Conservation (phyloP, 2,888 invertebrate genomes). For the Glyphotaelius pellucidus region DNA sequence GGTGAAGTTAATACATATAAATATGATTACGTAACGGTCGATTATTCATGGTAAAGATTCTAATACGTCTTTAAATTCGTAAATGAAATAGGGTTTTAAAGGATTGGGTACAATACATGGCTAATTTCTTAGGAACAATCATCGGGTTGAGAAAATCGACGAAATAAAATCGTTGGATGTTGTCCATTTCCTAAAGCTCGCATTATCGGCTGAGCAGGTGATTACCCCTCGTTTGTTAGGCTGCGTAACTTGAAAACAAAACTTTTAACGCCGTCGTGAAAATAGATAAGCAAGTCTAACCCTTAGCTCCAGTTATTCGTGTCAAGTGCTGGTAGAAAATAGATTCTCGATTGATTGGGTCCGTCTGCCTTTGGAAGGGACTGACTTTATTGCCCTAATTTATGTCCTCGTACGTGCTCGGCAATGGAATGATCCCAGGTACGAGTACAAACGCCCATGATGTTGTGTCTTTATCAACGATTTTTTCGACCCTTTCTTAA, state of each 20-base stretch:
- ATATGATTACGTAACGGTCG: no score
- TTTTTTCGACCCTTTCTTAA: neutral
- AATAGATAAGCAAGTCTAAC: constrained; percentile 21
- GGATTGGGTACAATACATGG: no score
- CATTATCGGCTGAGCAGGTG: neutral
- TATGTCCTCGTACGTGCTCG: constrained; percentile 35
- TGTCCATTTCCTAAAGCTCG: neutral
- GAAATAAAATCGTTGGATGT: neutral
- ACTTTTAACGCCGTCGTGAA: neutral
- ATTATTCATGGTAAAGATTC: no score
- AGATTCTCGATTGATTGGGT: constrained; percentile 61
- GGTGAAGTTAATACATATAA: no score
- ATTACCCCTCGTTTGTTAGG: neutral
- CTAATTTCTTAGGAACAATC: neutral
- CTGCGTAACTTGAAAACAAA: neutral
- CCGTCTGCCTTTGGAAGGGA: constrained; percentile 48
- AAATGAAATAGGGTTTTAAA: no score
- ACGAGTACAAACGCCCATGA: neutral
- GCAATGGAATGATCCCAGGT: constrained; percentile 11
- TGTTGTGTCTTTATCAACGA: constrained; percentile 17
- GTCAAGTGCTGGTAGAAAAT: constrained; percentile 32
- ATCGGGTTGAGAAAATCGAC: neutral
- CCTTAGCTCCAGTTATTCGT: constrained; percentile 27
- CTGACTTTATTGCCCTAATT: constrained; percentile 47
- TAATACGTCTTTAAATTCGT: no score